These are phyloP conservation scores for Muricea muricata DNA, from an alignment of 92 coral and sea anemone genomes.

Conservation along the genomic window DNA sequence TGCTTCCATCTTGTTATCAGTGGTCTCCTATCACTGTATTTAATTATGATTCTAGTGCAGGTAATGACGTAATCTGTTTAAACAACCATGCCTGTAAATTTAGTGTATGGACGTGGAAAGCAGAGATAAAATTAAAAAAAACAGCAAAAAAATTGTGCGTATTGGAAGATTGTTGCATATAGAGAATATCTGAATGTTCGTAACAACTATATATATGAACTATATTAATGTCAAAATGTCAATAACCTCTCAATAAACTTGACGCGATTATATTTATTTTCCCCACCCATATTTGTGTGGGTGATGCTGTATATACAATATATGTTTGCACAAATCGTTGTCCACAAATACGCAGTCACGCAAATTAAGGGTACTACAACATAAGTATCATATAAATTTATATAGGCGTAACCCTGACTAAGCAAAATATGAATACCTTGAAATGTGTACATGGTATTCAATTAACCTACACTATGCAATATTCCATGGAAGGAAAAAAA, in stretches of 20 bases:
- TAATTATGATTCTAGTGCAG: background rate
- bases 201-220: background rate
- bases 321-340: slow-evolving; percentile 1
- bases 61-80: background rate
- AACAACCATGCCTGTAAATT: background rate
- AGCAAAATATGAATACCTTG: background rate
- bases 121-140: background rate
- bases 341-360: background rate
- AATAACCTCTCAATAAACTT: background rate
- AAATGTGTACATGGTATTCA: background rate
- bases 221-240: background rate
- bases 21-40: background rate
- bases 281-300: background rate
- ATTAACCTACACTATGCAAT: background rate
- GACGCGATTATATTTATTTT: background rate
- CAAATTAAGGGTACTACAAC: background rate
- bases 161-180: background rate
- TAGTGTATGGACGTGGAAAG: background rate
- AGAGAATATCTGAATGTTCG: background rate
- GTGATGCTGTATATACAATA: background rate
- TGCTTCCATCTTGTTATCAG: background rate
- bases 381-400: too few species aligned
- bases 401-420: slow-evolving; percentile 5
- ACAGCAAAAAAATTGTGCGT: background rate
- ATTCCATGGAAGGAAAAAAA: background rate